A percentile compares a stretch with the other conserved stretches of the same genome.
Evolutionary conservation across 2,113 vertebrate species (phyloP).

Genomic region (Polypterus bichir): DNA sequence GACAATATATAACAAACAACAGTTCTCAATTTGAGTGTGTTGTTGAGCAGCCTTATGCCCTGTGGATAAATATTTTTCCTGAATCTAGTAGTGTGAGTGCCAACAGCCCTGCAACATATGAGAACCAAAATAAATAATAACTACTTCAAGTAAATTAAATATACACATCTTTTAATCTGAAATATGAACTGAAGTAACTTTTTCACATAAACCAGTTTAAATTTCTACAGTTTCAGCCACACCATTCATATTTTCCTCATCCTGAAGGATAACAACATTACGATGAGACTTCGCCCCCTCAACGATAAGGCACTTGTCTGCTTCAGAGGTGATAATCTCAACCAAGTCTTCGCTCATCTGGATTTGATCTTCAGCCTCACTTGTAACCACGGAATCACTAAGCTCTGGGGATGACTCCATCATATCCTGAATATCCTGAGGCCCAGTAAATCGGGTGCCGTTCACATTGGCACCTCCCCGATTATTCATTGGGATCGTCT

Average conservation of each 20-base stretch:
- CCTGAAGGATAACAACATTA: constrained; percentile 46
- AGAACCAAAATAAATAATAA: too few relatives aligned
- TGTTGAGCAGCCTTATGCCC: too few relatives aligned
- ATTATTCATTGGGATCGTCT: constrained; percentile 18
- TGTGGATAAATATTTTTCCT: too few relatives aligned
- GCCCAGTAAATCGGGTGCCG: neutral
- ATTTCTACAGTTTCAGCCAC: constrained; percentile 63
- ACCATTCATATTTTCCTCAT: constrained; percentile 33
- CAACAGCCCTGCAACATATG: too few relatives aligned
- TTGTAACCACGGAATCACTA: constrained; percentile 9
- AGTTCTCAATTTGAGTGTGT: too few relatives aligned
- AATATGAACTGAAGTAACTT: too few relatives aligned
- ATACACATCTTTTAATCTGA: too few relatives aligned
- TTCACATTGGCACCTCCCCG: constrained; percentile 11
- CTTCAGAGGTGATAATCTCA: constrained; percentile 45
- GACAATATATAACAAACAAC: too few relatives aligned
- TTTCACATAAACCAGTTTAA: constrained; percentile 21
- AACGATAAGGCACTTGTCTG: constrained; percentile 40
- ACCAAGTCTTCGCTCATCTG: constrained; percentile 25
- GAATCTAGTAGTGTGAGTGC: too few relatives aligned
- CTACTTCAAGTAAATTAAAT: too few relatives aligned
- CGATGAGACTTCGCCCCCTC: constrained; percentile 31
- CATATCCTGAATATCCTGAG: constrained; percentile 11
- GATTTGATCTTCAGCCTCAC: constrained; percentile 12
- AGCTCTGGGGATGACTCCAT: neutral